These are phyloP conservation scores for Pristionchus japonicus DNA, from an alignment of 2,888 invertebrate species.

Conservation along the genomic window DNA sequence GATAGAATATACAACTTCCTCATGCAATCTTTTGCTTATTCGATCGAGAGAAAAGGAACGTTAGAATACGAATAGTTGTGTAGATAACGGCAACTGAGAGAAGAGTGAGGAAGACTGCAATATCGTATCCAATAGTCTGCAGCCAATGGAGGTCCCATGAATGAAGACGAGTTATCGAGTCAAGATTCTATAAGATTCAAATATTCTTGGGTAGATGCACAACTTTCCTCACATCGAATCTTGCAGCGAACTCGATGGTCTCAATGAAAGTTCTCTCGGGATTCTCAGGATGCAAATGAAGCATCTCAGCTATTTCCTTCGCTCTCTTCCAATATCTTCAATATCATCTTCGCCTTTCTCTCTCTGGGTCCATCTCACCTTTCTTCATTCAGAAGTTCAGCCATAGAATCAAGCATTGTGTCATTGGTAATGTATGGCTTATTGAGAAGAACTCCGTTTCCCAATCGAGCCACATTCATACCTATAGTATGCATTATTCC, in stretches of 20 bases:
- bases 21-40: not conserved
- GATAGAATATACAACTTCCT: not conserved
- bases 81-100: not conserved
- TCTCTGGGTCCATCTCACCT: too few species aligned
- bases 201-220: too few species aligned
- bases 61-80: too few species aligned
- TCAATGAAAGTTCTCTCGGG: not conserved
- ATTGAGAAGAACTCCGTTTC: not conserved
- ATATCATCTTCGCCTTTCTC: too few species aligned
- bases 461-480: not conserved
- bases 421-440: not conserved
- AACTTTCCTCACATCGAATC: not conserved
- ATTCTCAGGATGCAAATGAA: not conserved
- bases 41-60: not conserved
- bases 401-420: not conserved
- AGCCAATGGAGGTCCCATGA: not conserved
- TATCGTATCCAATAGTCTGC: constrained; percentile 22
- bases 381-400: not conserved
- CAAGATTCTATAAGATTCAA: not conserved
- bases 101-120: not conserved
- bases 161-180: not conserved
- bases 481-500: constrained; percentile 17
- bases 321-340: not conserved
- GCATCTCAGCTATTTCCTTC: not conserved
- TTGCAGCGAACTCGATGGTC: constrained; percentile 6